Evolutionary conservation across 2,888 invertebrate species (phyloP).

Genomic region (Sphaerophoria rueppellii): DNA sequence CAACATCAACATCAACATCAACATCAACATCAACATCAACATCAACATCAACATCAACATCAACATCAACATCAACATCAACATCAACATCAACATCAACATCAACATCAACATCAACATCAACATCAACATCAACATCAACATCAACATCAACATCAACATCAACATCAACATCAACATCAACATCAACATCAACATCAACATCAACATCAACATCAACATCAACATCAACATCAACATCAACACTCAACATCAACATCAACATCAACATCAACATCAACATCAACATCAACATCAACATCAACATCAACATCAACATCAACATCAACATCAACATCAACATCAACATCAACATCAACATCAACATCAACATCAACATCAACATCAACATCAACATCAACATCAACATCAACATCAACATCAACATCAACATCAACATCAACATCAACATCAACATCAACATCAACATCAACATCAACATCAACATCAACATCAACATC

Average conservation of each 20-base stretch:
- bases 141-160: constrained; percentile 8
- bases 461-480: not conserved
- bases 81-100: not conserved
- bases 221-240: too few species aligned
- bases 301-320: not conserved
- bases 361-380: not conserved
- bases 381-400: not conserved
- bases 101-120: not conserved
- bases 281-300: not conserved
- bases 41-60: constrained; percentile 2
- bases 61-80: not conserved
- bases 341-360: not conserved
- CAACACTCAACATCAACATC: not conserved
- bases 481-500: not conserved
- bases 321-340: not conserved
- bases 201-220: constrained; percentile 9
- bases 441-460: not conserved
- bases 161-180: constrained; percentile 8
- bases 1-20: not conserved
- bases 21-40: not conserved
- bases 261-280: not conserved
- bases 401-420: not conserved
- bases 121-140: not conserved
- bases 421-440: not conserved
- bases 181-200: constrained; percentile 10